Evolutionary conservation across 2,888 invertebrate species (phyloP), one percentile per base, ranked within the genome.

Genomic region (Nesidiocoris tenuis): DNA sequence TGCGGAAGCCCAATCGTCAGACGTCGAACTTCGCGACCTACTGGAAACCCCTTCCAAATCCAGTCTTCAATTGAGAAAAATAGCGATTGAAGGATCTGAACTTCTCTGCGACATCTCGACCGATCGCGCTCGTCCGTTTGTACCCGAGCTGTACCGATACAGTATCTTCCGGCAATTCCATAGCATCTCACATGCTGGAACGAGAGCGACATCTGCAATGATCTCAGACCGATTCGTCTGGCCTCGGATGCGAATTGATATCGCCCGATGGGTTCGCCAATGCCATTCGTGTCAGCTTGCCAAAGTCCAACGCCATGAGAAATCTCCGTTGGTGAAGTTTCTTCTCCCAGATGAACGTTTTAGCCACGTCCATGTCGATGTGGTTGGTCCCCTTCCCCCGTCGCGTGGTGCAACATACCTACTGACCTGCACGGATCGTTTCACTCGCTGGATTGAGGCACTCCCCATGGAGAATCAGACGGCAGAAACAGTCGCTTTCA

Each of bases 231-330:
- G 67, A 2, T 75, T 70, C 23, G 55, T 75, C 3, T 75, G 75
- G 75, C 68, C 67, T 12, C 12, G 24, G 5, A 74, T 74, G 64
- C 9, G 16, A 16, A 72, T 19, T 16, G 67, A 74, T 39, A 71
- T 70, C 56, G n/a, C 22, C 12, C 25, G 1, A 2, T 74, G 64
- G 66, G 54, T 66, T 1, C 74, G 66, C n/a, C 66, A 56, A 56
- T 70, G 70, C 23, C 65, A 22, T n/a, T 17, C 70, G 12, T 70
- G 70, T 22, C 70, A 70, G 19, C 87, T 87, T 90, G 81, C 59
- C 7, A 70, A 70, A 24, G 22, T 70, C 12, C 70, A 70, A 61
- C 19, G 59, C 19, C 70, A 70, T 24, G 70, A 70, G n/a, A 56
- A 59, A 16, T 22, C 70, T 7, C 70, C 59, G 12, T 54, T 70